Evolutionary conservation across 2,797 vertebrate genomes (phyloP), one percentile per base, ranked within the genome.

Genomic region (Tangara arthus): DNA sequence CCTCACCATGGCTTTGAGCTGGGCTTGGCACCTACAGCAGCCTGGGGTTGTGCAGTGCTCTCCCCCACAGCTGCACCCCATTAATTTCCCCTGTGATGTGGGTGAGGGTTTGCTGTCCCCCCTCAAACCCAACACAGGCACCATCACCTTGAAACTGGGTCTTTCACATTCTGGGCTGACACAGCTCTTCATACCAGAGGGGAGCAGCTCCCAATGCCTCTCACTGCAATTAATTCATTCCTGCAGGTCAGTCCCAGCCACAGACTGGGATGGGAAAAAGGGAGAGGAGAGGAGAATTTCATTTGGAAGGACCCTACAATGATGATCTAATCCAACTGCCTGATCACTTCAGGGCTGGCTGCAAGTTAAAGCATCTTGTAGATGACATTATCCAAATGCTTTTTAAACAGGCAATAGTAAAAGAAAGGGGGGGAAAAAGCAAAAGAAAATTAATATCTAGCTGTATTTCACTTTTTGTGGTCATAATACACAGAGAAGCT

Each of bases 1-100:
- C 32, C 80, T 64, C 83, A 28, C 5, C 41, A 11, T 0, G 0
- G 56, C 16, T 66, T 21, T 50, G 75, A 57, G n/a, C 7, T 68
- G 44, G 6, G 7, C 35, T 47, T 30, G 24, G 30, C 41, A 52
- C 22, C 16, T 5, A 3, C 4, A 1, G 46, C 41, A 85, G 41
- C 71, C 46, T 2, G 2, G 0, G 35, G 6, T 3, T 3, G 2
- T 63, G 44, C 0, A 1, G 8, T 8, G 30, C 1, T 1, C 42
- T 52, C n/a, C 55, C 34, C 19, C 15, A 23, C 2, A 3, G 24
- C 68, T 53, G 42, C 55, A 35, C 3, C 46, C 66, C 5, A 0
- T 23, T 32, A 15, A n/a, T 17, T 27, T 35, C 52, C 37, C 1
- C 0, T 4, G 6, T 0, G 2, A n/a, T 26, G 18, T 23, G 23